Evolutionary conservation across 2,113 vertebrate genomes (phyloP), one percentile per base, ranked within the genome.

Genomic region (Thalassarche chlororhynchos): DNA sequence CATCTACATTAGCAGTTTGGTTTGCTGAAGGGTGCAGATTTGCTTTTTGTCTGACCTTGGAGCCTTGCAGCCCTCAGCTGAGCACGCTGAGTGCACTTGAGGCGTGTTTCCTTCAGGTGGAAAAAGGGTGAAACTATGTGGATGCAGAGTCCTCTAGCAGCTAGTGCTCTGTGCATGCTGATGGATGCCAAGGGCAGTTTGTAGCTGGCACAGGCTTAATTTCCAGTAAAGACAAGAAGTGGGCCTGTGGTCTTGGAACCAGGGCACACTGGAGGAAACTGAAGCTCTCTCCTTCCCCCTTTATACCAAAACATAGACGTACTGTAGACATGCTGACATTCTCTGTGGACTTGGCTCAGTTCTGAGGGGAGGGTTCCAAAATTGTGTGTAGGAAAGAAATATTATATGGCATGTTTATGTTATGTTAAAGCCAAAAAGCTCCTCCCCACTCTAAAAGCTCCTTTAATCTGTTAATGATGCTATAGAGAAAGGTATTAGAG

Each of bases 221-320:
- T 87, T 89, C 77, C 51, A 66, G 17, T 54, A 26, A n/a, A 86
- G 55, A 49, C 10, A 32, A n/a, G 55, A 82, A 40, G 4, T 14
- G 26, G 10, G 5, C 38, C 36, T 66, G 55, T 82, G 47, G 17
- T 76, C 26, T 68, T 88, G 58, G 34, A 70, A 61, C 29, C 0
- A 0, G 14, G 16, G 6, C 0, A 1, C 11, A 4, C 16, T 40
- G 75, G 21, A 34, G 16, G 32, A 89, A 84, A 19, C 14, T 2
- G 36, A 62, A 70, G 25, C 3, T 47, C 3, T 76, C 11, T 82
- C 15, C 36, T 84, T 84, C 18, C 29, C 42, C 3, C 9, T 83
- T 65, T 47, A 17, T n/a, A 28, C 28, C n/a, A 58, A 60, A 72
- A 46, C 28, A 38, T 2, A 44, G 20, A 17, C 0, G 1, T 40